Conservation (phyloP, 2,113 vertebrate species). For the Pituophis catenifer region DNA sequence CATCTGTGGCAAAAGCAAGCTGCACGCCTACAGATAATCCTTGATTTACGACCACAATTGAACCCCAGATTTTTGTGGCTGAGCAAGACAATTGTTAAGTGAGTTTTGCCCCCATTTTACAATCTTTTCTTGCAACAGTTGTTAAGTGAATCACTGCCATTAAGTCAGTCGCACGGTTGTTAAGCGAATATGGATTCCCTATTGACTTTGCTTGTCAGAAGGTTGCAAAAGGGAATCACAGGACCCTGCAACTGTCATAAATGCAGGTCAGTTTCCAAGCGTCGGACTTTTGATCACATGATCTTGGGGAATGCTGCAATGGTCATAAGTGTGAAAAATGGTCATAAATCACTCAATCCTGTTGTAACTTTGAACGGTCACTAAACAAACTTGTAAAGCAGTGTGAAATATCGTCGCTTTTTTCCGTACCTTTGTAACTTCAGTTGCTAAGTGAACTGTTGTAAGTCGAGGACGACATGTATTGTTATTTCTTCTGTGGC, state of each 20-base stretch:
- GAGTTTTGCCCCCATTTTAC: not conserved
- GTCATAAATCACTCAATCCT: too few relatives aligned
- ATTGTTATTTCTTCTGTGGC: not conserved
- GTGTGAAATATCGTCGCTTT: too few relatives aligned
- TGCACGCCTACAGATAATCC: not conserved
- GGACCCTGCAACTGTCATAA: not conserved
- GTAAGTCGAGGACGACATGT: not conserved
- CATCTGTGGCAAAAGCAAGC: not conserved
- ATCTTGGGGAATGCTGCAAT: not conserved
- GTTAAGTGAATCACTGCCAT: not conserved
- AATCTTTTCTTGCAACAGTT: not conserved
- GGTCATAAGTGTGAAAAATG: not conserved
- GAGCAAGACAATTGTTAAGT: not conserved
- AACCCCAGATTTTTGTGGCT: not conserved
- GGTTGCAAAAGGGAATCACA: not conserved
- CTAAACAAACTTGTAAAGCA: too few relatives aligned
- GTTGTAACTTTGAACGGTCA: too few relatives aligned
- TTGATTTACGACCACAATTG: not conserved
- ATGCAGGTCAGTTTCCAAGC: not conserved
- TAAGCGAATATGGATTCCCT: not conserved
- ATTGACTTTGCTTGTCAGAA: not conserved
- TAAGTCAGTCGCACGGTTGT: not conserved
- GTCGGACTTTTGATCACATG: not conserved
- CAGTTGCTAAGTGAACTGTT: too few relatives aligned
- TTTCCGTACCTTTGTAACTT: not conserved